phyloP scores from a whole-genome alignment of 2,113 vertebrate species.

The Fukomys damarensis region DNA sequence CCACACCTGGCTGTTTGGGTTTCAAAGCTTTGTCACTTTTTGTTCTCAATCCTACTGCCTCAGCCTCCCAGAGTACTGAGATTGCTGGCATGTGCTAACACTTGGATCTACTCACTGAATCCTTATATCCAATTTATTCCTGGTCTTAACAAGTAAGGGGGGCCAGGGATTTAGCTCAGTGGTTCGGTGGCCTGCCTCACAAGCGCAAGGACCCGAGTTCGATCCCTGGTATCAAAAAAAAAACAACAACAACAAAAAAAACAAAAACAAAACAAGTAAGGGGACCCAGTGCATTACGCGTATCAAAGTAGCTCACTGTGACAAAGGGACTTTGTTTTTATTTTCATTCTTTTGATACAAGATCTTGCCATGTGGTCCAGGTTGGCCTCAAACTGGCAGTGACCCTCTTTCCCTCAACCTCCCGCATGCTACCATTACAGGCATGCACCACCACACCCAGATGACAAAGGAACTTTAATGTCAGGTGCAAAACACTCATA shows the following conservation, averaged over 20 bases:
- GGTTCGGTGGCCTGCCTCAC: no score
- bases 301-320: slow-evolving; percentile 33
- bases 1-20: background rate
- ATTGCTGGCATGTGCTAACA: background rate
- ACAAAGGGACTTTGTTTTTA: slow-evolving; percentile 34
- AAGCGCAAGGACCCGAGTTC: no score
- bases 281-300: background rate
- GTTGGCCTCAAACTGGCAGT: background rate
- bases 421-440: background rate
- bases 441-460: background rate
- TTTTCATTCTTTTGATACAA: background rate
- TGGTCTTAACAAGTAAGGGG: background rate
- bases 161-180: no score
- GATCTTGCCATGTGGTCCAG: background rate
- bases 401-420: background rate
- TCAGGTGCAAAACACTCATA: background rate
- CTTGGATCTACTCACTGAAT: background rate
- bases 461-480: slow-evolving; percentile 43
- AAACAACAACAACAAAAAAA: no score
- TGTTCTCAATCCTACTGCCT: background rate
- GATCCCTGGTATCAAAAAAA: no score
- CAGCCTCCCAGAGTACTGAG: background rate
- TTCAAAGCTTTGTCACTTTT: slow-evolving; percentile 20
- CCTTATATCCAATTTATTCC: slow-evolving; percentile 37
- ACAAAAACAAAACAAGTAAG: background rate